Evolutionary conservation across 1,140 invertebrate species (phyloP), one percentile per base, ranked within the genome.

Genomic region (Pogonus chalceus): DNA sequence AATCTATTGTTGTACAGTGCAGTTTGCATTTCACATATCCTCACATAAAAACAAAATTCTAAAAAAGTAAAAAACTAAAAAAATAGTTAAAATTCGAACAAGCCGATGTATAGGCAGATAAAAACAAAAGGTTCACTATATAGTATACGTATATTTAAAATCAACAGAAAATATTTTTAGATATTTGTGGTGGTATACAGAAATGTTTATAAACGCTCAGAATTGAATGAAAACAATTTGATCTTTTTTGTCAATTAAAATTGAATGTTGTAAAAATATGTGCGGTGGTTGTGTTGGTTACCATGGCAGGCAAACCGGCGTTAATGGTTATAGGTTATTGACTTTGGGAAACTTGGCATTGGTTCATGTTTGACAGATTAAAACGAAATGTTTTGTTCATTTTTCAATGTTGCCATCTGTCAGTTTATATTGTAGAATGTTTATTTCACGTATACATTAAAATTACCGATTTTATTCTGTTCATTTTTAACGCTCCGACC

Each of bases 141-240:
- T n/a, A n/a, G n/a, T n/a, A n/a, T n/a, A n/a, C n/a, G n/a, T n/a
- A n/a, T n/a, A n/a, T n/a, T n/a, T n/a, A n/a, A n/a, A n/a, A n/a
- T n/a, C n/a, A n/a, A n/a, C n/a, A n/a, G n/a, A n/a, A n/a, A n/a
- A n/a, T n/a, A n/a, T n/a, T n/a, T n/a, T n/a, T n/a, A n/a, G n/a
- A n/a, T n/a, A n/a, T n/a, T n/a, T n/a, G n/a, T 16, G 18, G 7
- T 14, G 26, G 4, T 31, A 4, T 43, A 43, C 18, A 16, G 18
- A 18, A 4, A 43, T 43, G 37, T 43, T 43, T 9, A 43, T 43
- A 18, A 43, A 43, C 37, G 18, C 37, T 43, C 37, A 43, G 37
- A 43, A 43, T 43, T 43, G 37, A 43, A 43, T 43, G 37, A 43
- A 43, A 43, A 43, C 37, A 43, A 16, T 43, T 43, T 43, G 18